Percentiles rank a stretch among this genome's conserved stretches.
Evolutionary conservation across 1,140 invertebrate species (phyloP).

Genomic region (Pinna nobilis): DNA sequence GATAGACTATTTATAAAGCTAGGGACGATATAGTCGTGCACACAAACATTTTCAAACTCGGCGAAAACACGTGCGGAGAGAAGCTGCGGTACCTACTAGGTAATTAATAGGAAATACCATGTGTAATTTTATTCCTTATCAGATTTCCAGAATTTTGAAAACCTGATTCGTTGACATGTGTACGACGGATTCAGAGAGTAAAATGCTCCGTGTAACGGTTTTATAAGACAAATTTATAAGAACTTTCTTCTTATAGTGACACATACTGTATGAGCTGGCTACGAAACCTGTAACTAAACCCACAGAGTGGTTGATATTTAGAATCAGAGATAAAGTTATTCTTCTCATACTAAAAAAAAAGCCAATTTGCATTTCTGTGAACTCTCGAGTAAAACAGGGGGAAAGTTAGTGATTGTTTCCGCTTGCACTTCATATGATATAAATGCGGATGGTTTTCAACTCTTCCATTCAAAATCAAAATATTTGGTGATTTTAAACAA

Average conservation of each 20-base stretch:
- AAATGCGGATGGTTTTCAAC: constrained; percentile 10
- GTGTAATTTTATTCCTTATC: constrained; percentile 27
- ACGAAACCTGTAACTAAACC: constrained; percentile 4
- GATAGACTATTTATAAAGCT: constrained; percentile 15
- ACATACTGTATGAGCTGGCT: constrained; percentile 10
- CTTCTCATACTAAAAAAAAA: not conserved
- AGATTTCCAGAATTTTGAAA: constrained; percentile 22
- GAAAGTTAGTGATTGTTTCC: constrained; percentile 12
- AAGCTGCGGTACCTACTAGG: not conserved
- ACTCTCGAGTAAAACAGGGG: not conserved
- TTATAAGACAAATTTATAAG: constrained; percentile 13
- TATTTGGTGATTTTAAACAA: constrained; percentile 6
- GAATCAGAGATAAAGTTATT: not conserved
- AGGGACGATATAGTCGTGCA: not conserved
- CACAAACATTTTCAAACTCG: not conserved
- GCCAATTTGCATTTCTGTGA: constrained; percentile 3
- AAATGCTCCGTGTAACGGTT: constrained; percentile 2
- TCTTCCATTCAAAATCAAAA: not conserved
- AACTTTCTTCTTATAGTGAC: constrained; percentile 16
- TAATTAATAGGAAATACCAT: constrained; percentile 34
- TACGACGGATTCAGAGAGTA: constrained; percentile 15
- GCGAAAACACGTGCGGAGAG: constrained; percentile 3
- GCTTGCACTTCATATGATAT: constrained; percentile 13
- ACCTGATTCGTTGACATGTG: constrained; percentile 28
- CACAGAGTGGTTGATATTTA: not conserved